phyloP scores from a whole-genome alignment of 2,113 vertebrate genomes.

The Holacanthus passer region DNA sequence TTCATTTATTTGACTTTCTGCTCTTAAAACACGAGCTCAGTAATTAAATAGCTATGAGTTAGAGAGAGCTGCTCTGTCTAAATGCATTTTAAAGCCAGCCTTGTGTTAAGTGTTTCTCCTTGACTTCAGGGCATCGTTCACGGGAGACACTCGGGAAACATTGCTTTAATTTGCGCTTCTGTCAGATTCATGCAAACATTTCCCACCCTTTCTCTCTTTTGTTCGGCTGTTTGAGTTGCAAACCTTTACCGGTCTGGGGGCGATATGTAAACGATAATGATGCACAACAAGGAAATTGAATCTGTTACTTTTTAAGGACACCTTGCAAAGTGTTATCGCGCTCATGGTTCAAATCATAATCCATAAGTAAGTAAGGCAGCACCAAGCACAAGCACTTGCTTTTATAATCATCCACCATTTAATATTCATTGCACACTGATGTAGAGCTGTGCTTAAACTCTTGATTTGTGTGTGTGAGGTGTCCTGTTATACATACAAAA shows the following conservation, averaged over 20 bases:
- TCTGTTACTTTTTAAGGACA: background rate
- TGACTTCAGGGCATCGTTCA: slow-evolving; percentile 51
- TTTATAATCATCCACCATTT: too few species aligned
- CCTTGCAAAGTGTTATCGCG: too few species aligned
- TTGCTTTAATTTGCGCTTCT: slow-evolving; percentile 24
- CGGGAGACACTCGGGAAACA: slow-evolving; percentile 3
- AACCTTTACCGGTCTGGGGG: background rate
- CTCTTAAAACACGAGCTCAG: slow-evolving; percentile 19
- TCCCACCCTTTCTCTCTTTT: background rate
- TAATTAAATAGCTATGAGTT: slow-evolving; percentile 24
- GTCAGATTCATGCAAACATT: slow-evolving; percentile 6
- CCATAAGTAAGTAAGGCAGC: background rate
- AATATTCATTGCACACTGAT: too few species aligned
- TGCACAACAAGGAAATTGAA: background rate
- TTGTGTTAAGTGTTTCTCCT: slow-evolving; percentile 46
- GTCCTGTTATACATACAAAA: too few species aligned
- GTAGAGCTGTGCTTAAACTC: too few species aligned
- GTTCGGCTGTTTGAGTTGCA: background rate
- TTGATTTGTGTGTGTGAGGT: too few species aligned
- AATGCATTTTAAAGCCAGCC: slow-evolving; percentile 27
- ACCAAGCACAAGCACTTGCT: background rate
- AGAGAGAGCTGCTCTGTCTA: background rate
- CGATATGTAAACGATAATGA: background rate
- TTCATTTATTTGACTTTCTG: slow-evolving; percentile 33
- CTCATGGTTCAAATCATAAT: too few species aligned